A percentile compares a stretch with the other conserved stretches of the same genome.
These are phyloP conservation scores for Bombus polaris DNA, from an alignment of 1,140 invertebrate species.

Conservation along the genomic window DNA sequence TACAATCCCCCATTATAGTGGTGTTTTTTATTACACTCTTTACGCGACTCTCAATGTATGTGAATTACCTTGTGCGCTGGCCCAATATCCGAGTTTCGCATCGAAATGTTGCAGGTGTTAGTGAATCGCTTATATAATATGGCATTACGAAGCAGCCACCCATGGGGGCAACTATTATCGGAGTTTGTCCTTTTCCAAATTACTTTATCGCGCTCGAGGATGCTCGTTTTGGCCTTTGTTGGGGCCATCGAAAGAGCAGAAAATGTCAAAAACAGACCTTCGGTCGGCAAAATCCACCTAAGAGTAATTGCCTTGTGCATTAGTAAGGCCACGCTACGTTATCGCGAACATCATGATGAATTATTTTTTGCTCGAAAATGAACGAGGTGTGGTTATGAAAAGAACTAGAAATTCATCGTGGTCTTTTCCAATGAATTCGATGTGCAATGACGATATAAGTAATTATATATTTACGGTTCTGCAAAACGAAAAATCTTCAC, in stretches of 20 bases:
- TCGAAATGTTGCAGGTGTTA: background rate
- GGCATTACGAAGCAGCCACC: background rate
- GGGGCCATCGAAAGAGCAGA: background rate
- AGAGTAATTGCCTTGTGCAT: background rate
- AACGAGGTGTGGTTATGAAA: slow-evolving; percentile 10
- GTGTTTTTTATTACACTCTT: background rate
- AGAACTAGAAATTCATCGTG: background rate
- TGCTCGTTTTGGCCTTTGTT: background rate
- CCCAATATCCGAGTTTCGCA: background rate
- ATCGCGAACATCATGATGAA: background rate
- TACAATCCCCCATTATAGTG: slow-evolving; percentile 51
- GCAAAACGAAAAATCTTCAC: background rate
- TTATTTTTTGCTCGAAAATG: slow-evolving; percentile 6
- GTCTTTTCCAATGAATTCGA: slow-evolving; percentile 8
- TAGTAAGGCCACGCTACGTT: background rate
- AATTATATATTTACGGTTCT: background rate
- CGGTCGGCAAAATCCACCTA: background rate
- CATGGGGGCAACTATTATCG: background rate
- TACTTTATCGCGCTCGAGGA: background rate
- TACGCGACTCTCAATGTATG: background rate
- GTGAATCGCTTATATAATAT: background rate
- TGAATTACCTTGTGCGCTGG: background rate
- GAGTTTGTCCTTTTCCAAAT: background rate
- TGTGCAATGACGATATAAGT: too few species aligned
- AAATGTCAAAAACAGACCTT: slow-evolving; percentile 31